These are phyloP conservation scores for Hesperia comma DNA, from an alignment of 2,888 invertebrate genomes.

Conservation along the genomic window DNA sequence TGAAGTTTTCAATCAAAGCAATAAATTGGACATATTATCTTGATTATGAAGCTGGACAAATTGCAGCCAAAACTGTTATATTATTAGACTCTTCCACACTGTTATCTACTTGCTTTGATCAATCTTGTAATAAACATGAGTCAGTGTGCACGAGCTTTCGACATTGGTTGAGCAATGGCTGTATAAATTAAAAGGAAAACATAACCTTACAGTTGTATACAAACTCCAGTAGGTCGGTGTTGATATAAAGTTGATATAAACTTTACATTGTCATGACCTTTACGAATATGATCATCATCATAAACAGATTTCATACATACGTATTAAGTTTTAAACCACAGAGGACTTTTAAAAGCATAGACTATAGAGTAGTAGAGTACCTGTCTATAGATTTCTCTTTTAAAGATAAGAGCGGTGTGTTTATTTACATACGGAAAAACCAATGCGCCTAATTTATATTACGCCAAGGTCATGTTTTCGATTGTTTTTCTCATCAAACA, in stretches of 20 bases:
- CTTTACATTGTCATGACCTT: background rate
- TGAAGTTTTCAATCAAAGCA: background rate
- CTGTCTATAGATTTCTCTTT: no score
- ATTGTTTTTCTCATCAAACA: slow-evolving; percentile 15
- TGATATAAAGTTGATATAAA: background rate
- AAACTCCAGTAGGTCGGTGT: background rate
- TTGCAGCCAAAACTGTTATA: slow-evolving; percentile 6
- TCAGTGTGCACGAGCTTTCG: slow-evolving; percentile 11
- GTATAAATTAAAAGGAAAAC: background rate
- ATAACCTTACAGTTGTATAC: background rate
- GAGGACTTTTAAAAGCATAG: no score
- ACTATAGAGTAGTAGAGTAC: no score
- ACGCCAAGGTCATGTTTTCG: slow-evolving; percentile 28
- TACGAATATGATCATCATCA: no score
- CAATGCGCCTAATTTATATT: no score
- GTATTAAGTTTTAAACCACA: no score
- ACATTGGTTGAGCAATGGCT: background rate
- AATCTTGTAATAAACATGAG: slow-evolving; percentile 10
- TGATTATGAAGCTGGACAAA: background rate
- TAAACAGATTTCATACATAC: no score
- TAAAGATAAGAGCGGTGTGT: no score
- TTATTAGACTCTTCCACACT: slow-evolving; percentile 1
- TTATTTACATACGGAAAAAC: no score
- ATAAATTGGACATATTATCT: background rate
- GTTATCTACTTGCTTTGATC: slow-evolving; percentile 7